These are phyloP conservation scores for Gnathonemus longibarbis DNA, from an alignment of 2,113 vertebrate genomes.

Conservation along the genomic window DNA sequence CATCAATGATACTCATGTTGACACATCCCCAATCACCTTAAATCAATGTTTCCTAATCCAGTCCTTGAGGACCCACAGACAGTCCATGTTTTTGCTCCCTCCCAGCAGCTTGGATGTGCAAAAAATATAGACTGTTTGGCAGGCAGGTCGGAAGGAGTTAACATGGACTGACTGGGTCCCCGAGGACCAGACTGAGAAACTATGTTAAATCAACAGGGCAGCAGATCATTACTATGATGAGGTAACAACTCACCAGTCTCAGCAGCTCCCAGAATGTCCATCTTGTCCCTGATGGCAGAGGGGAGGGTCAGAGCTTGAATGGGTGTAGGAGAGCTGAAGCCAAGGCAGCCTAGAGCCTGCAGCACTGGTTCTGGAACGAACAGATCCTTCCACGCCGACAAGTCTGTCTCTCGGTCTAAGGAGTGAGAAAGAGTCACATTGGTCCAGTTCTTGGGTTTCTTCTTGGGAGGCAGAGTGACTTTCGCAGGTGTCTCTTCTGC, in stretches of 20 bases:
- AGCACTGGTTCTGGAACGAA: conserved; percentile 80
- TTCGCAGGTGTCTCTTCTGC: conserved; percentile 23
- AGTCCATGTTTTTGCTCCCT: neutral
- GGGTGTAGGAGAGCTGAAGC: conserved; percentile 82
- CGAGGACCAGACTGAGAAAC: neutral
- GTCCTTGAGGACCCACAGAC: neutral
- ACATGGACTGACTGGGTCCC: neutral
- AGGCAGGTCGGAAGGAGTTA: neutral
- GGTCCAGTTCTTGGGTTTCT: conserved; percentile 75
- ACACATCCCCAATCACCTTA: neutral
- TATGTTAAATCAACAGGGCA: neutral
- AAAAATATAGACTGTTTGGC: neutral
- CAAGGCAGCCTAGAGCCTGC: conserved; percentile 74
- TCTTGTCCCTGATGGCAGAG: conserved; percentile 81
- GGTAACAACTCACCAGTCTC: conserved; percentile 75
- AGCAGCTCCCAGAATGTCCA: conserved; percentile 90
- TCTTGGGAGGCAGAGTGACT: conserved; percentile 38
- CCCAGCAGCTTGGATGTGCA: neutral
- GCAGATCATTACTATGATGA: neutral
- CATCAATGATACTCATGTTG: neutral
- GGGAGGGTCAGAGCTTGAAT: conserved; percentile 85
- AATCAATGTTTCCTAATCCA: neutral
- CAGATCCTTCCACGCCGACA: conserved; percentile 83
- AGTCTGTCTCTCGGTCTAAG: conserved; percentile 56
- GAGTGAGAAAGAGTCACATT: conserved; percentile 46